A percentile compares a stretch with the other conserved stretches of the same genome.
Conservation (phyloP, 1,140 invertebrate species). For the Drosophila triauraria region DNA sequence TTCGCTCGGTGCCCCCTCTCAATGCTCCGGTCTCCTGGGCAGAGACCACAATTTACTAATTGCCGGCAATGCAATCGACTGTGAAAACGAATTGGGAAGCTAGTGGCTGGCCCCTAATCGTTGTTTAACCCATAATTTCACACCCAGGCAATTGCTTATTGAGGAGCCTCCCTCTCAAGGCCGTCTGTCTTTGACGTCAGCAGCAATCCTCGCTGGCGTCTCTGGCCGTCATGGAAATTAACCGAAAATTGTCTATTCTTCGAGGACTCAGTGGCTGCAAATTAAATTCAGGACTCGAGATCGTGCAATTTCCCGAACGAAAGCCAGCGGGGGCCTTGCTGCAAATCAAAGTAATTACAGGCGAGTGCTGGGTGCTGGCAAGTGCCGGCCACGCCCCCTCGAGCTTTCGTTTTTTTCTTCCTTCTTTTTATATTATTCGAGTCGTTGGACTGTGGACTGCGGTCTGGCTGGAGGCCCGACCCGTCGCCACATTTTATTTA, state of each 20-base stretch:
- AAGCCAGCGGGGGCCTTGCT: constrained; percentile 21
- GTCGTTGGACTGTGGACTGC: not conserved
- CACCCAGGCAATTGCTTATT: constrained; percentile 69
- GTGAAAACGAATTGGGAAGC: constrained; percentile 35
- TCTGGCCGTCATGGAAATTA: constrained; percentile 40
- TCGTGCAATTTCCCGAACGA: constrained; percentile 23
- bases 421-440: too few species aligned
- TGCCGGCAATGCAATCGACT: constrained; percentile 35
- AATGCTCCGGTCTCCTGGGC: not conserved
- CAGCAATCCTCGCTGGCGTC: constrained; percentile 13
- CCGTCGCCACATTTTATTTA: constrained; percentile 69
- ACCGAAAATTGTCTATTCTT: constrained; percentile 34
- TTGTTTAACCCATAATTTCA: constrained; percentile 64
- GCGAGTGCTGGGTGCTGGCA: constrained; percentile 28
- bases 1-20: too few species aligned
- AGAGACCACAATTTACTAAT: constrained; percentile 42
- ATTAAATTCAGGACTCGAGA: constrained; percentile 31
- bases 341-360: constrained; percentile 78
- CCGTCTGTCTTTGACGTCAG: constrained; percentile 63
- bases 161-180: constrained; percentile 46
- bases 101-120: not conserved
- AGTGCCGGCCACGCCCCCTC: constrained; percentile 55
- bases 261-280: constrained; percentile 11
- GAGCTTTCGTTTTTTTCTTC: not conserved
- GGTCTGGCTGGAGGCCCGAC: constrained; percentile 16